Evolutionary conservation across 2,888 invertebrate genomes (phyloP).

Genomic region (Drosophila austrosaltans): DNA sequence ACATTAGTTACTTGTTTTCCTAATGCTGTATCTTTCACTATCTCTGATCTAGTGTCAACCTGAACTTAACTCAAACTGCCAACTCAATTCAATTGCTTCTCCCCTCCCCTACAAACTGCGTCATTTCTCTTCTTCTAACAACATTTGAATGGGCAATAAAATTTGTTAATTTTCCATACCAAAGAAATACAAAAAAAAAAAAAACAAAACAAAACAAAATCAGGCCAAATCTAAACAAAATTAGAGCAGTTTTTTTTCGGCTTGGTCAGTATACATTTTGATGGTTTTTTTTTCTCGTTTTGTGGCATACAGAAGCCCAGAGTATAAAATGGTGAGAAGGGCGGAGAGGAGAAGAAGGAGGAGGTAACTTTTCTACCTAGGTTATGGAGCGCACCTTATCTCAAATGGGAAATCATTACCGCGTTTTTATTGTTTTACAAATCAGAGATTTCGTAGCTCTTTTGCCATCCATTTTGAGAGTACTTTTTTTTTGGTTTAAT

Average conservation of each 20-base stretch:
- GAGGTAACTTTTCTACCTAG: slow-evolving; percentile 26
- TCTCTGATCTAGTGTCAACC: neutral
- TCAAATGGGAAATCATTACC: slow-evolving; percentile 76
- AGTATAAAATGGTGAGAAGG: neutral
- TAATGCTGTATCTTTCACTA: neutral
- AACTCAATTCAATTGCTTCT: neutral
- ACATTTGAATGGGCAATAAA: slow-evolving; percentile 67
- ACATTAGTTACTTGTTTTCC: neutral
- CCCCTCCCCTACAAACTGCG: neutral
- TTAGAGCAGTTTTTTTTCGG: slow-evolving; percentile 53
- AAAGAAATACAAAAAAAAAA: slow-evolving; percentile 27
- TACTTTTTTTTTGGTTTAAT: no score
- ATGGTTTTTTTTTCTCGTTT: slow-evolving; percentile 34
- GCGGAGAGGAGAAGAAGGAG: neutral
- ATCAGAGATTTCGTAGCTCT: slow-evolving; percentile 53
- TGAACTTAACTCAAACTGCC: neutral
- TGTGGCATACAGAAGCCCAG: slow-evolving; percentile 51
- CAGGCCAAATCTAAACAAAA: slow-evolving; percentile 65
- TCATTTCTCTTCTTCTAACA: slow-evolving; percentile 26
- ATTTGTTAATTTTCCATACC: slow-evolving; percentile 62
- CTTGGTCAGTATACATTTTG: slow-evolving; percentile 38
- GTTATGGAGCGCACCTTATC: slow-evolving; percentile 65
- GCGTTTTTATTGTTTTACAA: slow-evolving; percentile 71
- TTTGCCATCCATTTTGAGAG: slow-evolving; percentile 24
- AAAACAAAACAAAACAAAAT: slow-evolving; percentile 41